Percentiles rank a stretch among this genome's conserved stretches.
Conservation (phyloP, 2,113 vertebrate genomes). For the Amia ocellicauda region DNA sequence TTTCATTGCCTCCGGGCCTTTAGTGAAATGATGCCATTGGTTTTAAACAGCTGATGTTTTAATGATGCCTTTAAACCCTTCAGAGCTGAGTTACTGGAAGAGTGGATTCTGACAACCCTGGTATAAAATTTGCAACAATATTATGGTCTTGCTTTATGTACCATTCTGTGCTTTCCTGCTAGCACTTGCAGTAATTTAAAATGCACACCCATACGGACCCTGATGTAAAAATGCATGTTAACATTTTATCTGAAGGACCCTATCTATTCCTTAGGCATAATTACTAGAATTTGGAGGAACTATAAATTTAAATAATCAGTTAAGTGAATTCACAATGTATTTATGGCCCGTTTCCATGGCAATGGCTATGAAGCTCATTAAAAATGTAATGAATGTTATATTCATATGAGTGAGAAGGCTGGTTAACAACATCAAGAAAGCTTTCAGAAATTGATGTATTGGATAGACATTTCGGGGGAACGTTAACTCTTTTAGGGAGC, state of each 20-base stretch:
- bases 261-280: slow-evolving; percentile 4
- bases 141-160: no score
- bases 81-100: no score
- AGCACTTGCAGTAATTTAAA: not conserved
- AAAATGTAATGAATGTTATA: slow-evolving; percentile 20
- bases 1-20: no score
- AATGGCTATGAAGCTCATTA: slow-evolving; percentile 7
- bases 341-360: slow-evolving; percentile 2
- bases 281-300: slow-evolving; percentile 8
- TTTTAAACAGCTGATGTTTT: no score
- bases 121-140: no score
- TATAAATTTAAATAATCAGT: slow-evolving; percentile 10
- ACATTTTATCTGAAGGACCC: not conserved
- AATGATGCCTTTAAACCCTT: no score
- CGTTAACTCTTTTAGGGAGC: no score
- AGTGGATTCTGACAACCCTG: no score
- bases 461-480: no score
- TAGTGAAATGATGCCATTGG: no score
- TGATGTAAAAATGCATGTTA: not conserved
- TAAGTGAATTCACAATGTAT: slow-evolving; percentile 2
- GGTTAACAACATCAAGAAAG: not conserved
- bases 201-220: not conserved
- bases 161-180: not conserved
- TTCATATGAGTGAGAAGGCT: not conserved
- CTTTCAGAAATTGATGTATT: no score